Evolutionary conservation across 2,888 invertebrate genomes (phyloP), one percentile per base, ranked within the genome.

Genomic region (Drosophila tripunctata): DNA sequence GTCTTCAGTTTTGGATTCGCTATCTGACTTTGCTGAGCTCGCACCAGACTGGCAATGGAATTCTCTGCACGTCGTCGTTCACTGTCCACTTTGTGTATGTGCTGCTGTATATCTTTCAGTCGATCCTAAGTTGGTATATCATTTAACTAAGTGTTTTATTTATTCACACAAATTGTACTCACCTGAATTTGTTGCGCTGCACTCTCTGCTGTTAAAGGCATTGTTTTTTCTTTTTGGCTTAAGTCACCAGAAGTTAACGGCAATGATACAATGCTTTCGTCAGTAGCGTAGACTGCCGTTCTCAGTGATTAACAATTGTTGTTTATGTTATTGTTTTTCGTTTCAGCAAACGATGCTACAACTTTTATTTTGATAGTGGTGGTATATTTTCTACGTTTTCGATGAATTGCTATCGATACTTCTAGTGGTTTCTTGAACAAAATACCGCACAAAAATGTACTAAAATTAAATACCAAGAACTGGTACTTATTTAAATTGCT

Each of bases 11-110:
- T 97, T 89, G 94, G 93, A 91, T 94, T 92, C 57, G 92, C 92
- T 58, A 92, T 90, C 4, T 91, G 90, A 31, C 93, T 92, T 69
- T 95, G 94, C 82, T 96, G 96, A 2, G 95, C 95, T 88, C 96
- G 95, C 6, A 95, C 92, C 67, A 98, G 94, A 61, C 95, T 94
- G 50, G 94, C 94, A 56, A 98, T 93, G 56, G 96, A 96, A 55
- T 94, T 94, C 87, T 97, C 97, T 82, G 96, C 95, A 41, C 94
- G 93, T n/a, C 93, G 92, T 51, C 97, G 93, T 88, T 96, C 96
- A 47, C 94, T 94, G 90, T 97, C 96, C 76, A 97, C 95, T 54
- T 96, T 96, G 89, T 95, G 95, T 31, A 97, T 94, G 7, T 96
- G 91, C 40, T 94, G 93, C 80, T 96, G 95, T 10, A 98, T 92